phyloP scores from a whole-genome alignment of 2,888 invertebrate genomes.

The Agriotes lineatus region DNA sequence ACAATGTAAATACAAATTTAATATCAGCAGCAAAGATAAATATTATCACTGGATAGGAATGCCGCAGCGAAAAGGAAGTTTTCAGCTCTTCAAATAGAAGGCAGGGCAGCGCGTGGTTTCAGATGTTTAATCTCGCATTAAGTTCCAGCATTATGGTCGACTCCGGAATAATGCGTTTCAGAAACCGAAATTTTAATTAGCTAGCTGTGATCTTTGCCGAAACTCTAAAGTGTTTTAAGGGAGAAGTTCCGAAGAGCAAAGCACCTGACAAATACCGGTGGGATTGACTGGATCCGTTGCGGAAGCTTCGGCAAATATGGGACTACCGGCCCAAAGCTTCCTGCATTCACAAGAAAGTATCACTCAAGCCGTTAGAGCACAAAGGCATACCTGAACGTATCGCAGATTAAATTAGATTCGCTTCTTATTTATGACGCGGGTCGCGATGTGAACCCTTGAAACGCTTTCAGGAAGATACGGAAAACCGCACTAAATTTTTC shows the following conservation, averaged over 20 bases:
- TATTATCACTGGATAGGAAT: not conserved
- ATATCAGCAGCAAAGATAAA: slow-evolving; percentile 5
- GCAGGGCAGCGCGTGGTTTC: not conserved
- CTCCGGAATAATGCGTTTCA: not conserved
- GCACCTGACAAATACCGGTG: not conserved
- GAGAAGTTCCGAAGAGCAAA: not conserved
- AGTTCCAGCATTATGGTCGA: not conserved
- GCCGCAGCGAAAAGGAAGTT: not conserved
- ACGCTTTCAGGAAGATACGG: not conserved
- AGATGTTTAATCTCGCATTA: not conserved
- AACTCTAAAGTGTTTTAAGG: not conserved
- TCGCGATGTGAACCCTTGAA: not conserved
- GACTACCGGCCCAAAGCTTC: not conserved
- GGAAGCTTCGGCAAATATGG: not conserved
- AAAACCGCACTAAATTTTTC: not conserved
- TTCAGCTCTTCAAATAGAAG: slow-evolving; percentile 3
- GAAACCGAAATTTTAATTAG: not conserved
- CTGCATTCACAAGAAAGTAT: not conserved
- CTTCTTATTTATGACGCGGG: not conserved
- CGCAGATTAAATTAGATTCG: not conserved
- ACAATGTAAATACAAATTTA: slow-evolving; percentile 1
- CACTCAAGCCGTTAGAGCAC: not conserved
- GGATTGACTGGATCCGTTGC: not conserved
- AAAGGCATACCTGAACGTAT: not conserved
- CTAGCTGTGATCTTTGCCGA: not conserved